phyloP scores from a whole-genome alignment of 2,113 vertebrate genomes.

The Loxodonta africana region DNA sequence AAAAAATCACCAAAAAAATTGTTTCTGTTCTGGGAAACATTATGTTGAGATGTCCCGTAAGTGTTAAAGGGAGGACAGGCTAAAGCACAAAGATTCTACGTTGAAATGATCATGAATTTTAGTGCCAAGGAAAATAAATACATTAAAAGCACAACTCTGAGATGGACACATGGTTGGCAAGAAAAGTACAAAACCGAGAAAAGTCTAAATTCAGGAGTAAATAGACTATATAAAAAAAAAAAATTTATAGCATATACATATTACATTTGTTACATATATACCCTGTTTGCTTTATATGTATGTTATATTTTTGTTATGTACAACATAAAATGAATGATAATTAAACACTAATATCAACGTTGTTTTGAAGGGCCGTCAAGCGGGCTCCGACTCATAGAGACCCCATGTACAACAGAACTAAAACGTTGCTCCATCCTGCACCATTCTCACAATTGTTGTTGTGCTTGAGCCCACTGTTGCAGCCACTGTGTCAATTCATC shows the following conservation, averaged over 20 bases:
- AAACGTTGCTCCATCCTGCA: too few relatives aligned
- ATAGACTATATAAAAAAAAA: not conserved
- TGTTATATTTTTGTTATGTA: too few relatives aligned
- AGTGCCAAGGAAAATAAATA: not conserved
- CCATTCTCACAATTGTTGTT: too few relatives aligned
- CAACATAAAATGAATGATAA: not conserved
- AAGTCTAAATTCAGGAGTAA: not conserved
- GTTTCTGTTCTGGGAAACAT: not conserved
- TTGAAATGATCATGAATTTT: conserved; percentile 5
- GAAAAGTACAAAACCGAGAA: not conserved
- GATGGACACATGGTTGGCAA: not conserved
- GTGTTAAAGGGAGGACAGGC: not conserved
- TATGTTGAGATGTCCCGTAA: not conserved
- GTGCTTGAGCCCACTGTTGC: too few relatives aligned
- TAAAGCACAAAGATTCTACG: not conserved
- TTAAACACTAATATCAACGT: not conserved
- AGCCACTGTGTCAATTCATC: too few relatives aligned
- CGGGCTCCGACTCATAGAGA: too few relatives aligned
- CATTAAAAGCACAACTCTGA: not conserved
- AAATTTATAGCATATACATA: too few relatives aligned
- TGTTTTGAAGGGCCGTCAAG: too few relatives aligned
- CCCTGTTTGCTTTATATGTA: too few relatives aligned
- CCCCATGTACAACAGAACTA: too few relatives aligned
- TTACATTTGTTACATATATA: too few relatives aligned
- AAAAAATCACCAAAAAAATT: not conserved